Evolutionary conservation across 2,888 invertebrate genomes (phyloP).

Genomic region (Byasa hedistus): DNA sequence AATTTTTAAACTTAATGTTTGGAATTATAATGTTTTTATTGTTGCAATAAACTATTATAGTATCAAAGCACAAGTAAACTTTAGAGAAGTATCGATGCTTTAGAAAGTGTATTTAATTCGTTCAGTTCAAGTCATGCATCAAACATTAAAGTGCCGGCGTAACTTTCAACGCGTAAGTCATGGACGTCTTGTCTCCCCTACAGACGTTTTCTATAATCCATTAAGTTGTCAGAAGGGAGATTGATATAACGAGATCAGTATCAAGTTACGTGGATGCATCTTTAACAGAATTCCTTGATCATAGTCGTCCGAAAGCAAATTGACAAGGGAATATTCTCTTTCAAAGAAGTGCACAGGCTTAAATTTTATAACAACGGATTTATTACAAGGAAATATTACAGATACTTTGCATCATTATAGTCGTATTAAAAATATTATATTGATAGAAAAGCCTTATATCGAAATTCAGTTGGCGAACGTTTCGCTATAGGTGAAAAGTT

Average conservation of each 20-base stretch:
- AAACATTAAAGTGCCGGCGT: slow-evolving; percentile 14
- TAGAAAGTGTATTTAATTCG: background rate
- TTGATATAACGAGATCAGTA: slow-evolving; percentile 69
- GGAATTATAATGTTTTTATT: no score
- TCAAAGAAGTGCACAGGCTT: no score
- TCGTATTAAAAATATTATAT: no score
- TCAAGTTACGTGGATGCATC: slow-evolving; percentile 52
- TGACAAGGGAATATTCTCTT: no score
- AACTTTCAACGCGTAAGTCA: slow-evolving; percentile 20
- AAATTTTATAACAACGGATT: no score
- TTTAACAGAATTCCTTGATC: slow-evolving; percentile 29
- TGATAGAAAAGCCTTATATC: background rate
- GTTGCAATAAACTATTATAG: no score
- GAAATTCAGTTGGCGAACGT: background rate
- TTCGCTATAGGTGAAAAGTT: background rate
- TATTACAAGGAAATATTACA: no score
- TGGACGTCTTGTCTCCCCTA: slow-evolving; percentile 41
- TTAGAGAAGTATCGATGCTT: background rate
- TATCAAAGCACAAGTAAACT: no score
- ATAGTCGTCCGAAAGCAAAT: slow-evolving; percentile 9
- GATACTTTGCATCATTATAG: no score
- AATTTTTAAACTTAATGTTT: no score
- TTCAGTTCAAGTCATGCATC: background rate
- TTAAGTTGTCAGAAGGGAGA: slow-evolving; percentile 70
- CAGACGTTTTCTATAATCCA: slow-evolving; percentile 63